Percentiles rank a stretch among this genome's conserved stretches.
These are phyloP conservation scores for Drosophila sordidapex DNA, from an alignment of 2,888 invertebrate genomes.

Conservation along the genomic window DNA sequence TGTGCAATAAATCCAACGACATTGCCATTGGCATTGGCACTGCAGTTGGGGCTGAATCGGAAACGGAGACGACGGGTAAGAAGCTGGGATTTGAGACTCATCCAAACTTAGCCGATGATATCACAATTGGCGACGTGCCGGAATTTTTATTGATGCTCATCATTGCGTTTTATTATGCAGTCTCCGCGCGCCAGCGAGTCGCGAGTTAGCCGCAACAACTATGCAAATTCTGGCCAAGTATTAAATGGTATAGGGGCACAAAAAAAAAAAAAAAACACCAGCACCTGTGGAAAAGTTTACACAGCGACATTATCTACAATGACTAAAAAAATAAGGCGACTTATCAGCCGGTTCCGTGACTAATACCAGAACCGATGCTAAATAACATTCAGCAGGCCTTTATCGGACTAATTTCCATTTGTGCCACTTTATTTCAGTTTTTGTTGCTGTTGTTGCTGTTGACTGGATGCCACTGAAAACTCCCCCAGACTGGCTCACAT, in stretches of 20 bases:
- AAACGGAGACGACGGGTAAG: background rate
- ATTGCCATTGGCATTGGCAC: slow-evolving; percentile 54
- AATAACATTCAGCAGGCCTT: slow-evolving; percentile 42
- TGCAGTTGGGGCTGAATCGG: slow-evolving; percentile 23
- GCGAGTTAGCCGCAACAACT: slow-evolving; percentile 30
- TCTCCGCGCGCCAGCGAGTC: slow-evolving; percentile 23
- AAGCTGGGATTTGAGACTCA: slow-evolving; percentile 29
- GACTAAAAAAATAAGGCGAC: slow-evolving; percentile 10
- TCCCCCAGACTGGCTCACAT: background rate
- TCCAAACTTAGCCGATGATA: slow-evolving; percentile 70
- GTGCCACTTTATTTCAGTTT: slow-evolving; percentile 44
- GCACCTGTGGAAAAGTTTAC: slow-evolving; percentile 40
- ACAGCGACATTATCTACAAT: slow-evolving; percentile 21
- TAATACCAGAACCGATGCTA: slow-evolving; percentile 61
- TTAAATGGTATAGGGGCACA: background rate
- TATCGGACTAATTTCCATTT: slow-evolving; percentile 42
- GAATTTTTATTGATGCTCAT: slow-evolving; percentile 74
- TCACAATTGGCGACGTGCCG: slow-evolving; percentile 65
- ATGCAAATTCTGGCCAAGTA: slow-evolving; percentile 48
- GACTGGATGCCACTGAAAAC: slow-evolving; percentile 24
- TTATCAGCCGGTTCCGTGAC: slow-evolving; percentile 53
- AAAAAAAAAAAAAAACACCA: background rate
- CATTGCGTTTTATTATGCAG: slow-evolving; percentile 43
- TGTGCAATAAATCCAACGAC: slow-evolving; percentile 44
- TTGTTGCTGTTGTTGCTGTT: background rate